These are phyloP conservation scores for Sorex maritimensis DNA, from an alignment of 2,797 vertebrate species.

Conservation along the genomic window DNA sequence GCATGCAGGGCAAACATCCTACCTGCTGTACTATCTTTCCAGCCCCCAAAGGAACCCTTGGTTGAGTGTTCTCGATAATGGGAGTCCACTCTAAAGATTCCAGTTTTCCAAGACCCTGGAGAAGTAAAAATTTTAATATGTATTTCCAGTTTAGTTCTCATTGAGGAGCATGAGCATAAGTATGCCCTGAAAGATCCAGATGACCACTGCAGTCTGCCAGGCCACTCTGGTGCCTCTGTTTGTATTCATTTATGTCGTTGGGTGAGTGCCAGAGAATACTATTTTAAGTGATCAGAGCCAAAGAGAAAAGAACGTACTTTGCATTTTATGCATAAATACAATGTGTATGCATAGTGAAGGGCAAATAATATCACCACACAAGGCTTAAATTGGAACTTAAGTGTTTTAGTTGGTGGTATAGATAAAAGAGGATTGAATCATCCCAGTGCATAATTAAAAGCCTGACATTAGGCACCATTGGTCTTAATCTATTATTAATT, in stretches of 20 bases:
- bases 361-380: conserved; percentile 45
- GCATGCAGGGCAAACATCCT: too few species aligned
- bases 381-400: conserved; percentile 34
- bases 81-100: not conserved
- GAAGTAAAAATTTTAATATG: not conserved
- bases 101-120: not conserved
- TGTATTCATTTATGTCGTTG: conserved; percentile 24
- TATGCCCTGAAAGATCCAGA: conserved; percentile 50
- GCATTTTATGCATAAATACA: conserved; percentile 60
- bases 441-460: conserved; percentile 7
- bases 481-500: conserved; percentile 4
- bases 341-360: conserved; percentile 55
- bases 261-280: conserved; percentile 30
- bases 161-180: conserved; percentile 20
- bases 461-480: not conserved
- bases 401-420: conserved; percentile 4
- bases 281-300: conserved; percentile 55
- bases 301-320: conserved; percentile 61
- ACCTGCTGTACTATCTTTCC: too few species aligned
- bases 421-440: conserved; percentile 41
- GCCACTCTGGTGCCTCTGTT: not conserved
- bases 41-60: too few species aligned
- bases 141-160: conserved; percentile 19
- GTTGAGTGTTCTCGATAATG: not conserved
- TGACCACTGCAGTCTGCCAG: not conserved